Evolutionary conservation across 2,113 vertebrate genomes (phyloP).

Genomic region (Heptranchias perlo): DNA sequence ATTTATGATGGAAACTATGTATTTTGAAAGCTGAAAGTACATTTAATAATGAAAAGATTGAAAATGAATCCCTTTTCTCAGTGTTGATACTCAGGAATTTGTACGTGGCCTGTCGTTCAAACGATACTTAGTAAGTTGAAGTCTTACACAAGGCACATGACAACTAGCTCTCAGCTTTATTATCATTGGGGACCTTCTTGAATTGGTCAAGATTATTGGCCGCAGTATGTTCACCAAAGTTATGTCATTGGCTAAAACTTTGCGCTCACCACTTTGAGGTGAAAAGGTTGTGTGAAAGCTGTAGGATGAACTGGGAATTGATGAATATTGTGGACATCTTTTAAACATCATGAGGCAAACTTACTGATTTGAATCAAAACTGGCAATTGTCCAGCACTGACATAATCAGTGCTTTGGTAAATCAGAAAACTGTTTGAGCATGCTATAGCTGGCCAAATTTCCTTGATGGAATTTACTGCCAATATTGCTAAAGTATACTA

Average conservation of each 20-base stretch:
- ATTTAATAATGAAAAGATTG: not conserved
- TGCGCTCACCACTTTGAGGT: not conserved
- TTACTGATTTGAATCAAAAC: not conserved
- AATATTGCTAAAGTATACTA: not conserved
- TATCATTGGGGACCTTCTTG: not conserved
- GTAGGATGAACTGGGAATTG: not conserved
- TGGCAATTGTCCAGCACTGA: not conserved
- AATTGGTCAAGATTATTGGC: not conserved
- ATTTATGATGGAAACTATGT: not conserved
- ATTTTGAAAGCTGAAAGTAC: not conserved
- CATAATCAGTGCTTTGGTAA: not conserved
- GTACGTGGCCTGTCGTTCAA: not conserved
- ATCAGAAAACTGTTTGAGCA: not conserved
- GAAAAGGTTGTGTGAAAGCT: not conserved
- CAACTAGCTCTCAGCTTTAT: not conserved
- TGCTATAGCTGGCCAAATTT: not conserved
- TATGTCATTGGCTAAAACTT: not conserved
- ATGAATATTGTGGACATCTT: not conserved
- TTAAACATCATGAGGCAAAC: not conserved
- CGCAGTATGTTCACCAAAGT: not conserved
- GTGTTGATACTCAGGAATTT: not conserved
- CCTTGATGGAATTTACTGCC: not conserved
- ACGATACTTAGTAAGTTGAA: not conserved
- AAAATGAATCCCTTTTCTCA: not conserved
- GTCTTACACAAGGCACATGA: not conserved